Evolutionary conservation across 2,888 invertebrate species (phyloP), one percentile per base, ranked within the genome.

Genomic region (Drosophila bunnanda): DNA sequence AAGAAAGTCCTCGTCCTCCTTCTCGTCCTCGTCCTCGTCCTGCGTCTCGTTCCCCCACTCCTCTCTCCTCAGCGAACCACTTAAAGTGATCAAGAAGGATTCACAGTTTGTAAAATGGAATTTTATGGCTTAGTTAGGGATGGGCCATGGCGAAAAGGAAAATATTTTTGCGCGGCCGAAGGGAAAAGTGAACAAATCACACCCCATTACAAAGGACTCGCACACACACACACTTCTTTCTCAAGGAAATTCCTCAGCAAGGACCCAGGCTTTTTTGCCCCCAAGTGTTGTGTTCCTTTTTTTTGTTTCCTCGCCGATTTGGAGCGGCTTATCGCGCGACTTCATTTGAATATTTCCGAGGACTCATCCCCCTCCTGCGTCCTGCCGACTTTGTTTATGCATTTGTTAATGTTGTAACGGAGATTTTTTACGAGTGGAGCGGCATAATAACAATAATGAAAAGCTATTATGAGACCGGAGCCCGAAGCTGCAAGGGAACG

Each of bases 11-110:
- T 20, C 46, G 10, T 6, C 41, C 39, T 12, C 50, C 28, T 36
- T 20, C 17, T 7, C 5, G 22, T 43, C 8, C 30, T n/a, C 28
- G 22, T 43, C 28, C 46, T 17, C n/a, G 17, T 46, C 79, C 77
- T 10, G 22, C 7, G 9, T 30, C 50, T 3, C 20, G 28, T 13
- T 10, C 10, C 9, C 22, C 36, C 7, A 13, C 10, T 17, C 20
- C 17, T 4, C 22, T 10, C 54, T 32, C 59, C 30, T 15, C 17
- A n/a, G 85, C 79, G 82, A 82, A 81, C 88, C 91, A 89, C 90
- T 91, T 91, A 88, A 89, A 91, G 89, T 89, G 91, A 91, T 91
- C 91, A 91, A 91, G 89, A 84, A 89, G 90, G 91, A 91, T 91
- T 92, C 88, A 88, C 92, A 91, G 91, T 90, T 91, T 91, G 90